A percentile compares a stretch with the other conserved stretches of the same genome.
Evolutionary conservation across 2,888 invertebrate genomes (phyloP).

Genomic region (Nephrotoma appendiculata): DNA sequence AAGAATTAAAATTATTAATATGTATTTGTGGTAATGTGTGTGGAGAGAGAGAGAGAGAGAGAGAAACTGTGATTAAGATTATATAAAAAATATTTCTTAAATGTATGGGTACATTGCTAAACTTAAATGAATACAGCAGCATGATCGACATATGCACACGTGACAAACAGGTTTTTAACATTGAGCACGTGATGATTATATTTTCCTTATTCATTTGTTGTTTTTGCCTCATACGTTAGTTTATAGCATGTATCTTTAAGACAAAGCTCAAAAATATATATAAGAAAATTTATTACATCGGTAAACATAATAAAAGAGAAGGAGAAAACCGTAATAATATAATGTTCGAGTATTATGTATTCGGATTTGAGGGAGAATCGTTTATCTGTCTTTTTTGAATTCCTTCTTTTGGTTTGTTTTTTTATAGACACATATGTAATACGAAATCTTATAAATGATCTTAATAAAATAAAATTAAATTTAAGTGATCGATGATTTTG

Average conservation of each 20-base stretch:
- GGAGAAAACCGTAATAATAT: not conserved
- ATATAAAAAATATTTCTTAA: not conserved
- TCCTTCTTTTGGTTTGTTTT: not conserved
- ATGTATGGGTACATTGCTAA: not conserved
- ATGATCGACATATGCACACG: not conserved
- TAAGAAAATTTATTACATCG: not conserved
- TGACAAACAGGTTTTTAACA: not conserved
- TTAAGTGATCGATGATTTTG: not conserved
- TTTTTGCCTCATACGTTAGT: not conserved
- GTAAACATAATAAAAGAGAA: not conserved
- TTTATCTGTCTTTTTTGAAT: not conserved
- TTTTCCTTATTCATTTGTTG: not conserved
- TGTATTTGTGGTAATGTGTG: not conserved
- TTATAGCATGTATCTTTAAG: not conserved
- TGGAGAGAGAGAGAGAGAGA: not conserved
- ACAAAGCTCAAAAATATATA: not conserved
- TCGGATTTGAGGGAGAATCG: not conserved
- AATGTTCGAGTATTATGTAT: not conserved
- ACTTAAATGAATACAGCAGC: not conserved
- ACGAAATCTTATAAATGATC: not conserved
- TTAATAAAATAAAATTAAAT: not conserved
- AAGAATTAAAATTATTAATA: not conserved
- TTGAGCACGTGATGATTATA: not conserved
- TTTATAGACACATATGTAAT: not conserved
- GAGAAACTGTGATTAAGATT: not conserved